Conservation (phyloP, 2,888 invertebrate genomes). For the Rhamnusium bicolor region DNA sequence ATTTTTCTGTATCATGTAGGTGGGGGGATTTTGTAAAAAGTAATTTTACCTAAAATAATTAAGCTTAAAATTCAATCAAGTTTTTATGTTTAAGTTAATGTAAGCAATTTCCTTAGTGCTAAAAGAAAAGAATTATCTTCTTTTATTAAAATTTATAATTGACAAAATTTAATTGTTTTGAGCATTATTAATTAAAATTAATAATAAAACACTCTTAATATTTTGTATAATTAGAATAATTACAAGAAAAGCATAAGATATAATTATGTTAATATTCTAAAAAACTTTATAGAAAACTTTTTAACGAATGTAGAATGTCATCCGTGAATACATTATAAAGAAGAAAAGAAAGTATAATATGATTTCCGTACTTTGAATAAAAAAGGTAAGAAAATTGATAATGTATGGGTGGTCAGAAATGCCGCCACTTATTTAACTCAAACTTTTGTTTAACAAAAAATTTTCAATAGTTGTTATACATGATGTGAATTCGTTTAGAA, state of each 20-base stretch:
- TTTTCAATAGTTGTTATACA: not conserved
- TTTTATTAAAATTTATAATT: not conserved
- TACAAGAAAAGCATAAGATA: not conserved
- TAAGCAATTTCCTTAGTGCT: not conserved
- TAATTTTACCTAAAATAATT: no score
- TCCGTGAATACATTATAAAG: not conserved
- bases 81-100: not conserved
- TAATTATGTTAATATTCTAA: not conserved
- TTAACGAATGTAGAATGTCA: conserved; percentile 13
- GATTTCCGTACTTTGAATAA: not conserved
- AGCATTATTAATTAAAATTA: not conserved
- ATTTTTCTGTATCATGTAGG: no score
- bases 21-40: no score
- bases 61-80: no score
- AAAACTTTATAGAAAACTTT: not conserved
- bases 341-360: not conserved
- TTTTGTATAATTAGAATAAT: not conserved
- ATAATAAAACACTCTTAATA: not conserved
- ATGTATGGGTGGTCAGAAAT: conserved; percentile 7
- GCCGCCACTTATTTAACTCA: not conserved
- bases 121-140: not conserved
- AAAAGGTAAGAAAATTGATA: conserved; percentile 9
- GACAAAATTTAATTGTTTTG: not conserved
- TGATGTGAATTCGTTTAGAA: not conserved
- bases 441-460: not conserved